Evolutionary conservation across 2,888 invertebrate species (phyloP), one percentile per base, ranked within the genome.

Genomic region (Acrobasis suavella): DNA sequence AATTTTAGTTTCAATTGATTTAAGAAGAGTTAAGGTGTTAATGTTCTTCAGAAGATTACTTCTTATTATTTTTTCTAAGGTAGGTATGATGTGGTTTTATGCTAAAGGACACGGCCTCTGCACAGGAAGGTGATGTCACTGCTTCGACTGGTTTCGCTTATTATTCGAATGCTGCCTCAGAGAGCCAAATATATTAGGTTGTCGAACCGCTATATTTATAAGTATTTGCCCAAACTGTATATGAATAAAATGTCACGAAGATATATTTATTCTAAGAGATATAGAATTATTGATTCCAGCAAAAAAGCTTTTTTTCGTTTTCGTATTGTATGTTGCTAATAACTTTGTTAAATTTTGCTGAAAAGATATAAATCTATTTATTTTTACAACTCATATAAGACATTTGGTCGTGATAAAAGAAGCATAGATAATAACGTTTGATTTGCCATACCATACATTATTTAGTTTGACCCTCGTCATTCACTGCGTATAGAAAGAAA

Each of bases 121-220:
- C 84, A 83, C 87, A 87, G 87, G 89, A 89, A 87, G 91, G 73
- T 91, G 91, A 91, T 91, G 91, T 91, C 91, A 91, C 87, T 85
- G 72, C 77, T 82, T 83, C 81, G 82, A 91, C 91, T 87, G 87
- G 91, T 90, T 90, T 88, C 77, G 74, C 81, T 89, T 89, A 88
- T 84, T 87, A 89, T 91, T 90, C 88, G 82, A 73, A 77, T 73
- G 78, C 83, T 82, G 85, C 83, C 82, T 82, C 77, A 66, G 70
- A 82, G 73, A 83, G 75, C 68, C 76, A 76, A 85, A 83, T 80
- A 81, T 77, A 78, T 80, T 78, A 75, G 75, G 76, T 76, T 73
- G 74, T 71, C 75, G 75, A 79, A 75, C 76, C 69, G 77, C 68
- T 65, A 69, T 70, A 75, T 75, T 62, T 66, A 64, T 64, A 69